Conservation (phyloP, 2,113 vertebrate species). For the Myrmophylax atrothorax region DNA sequence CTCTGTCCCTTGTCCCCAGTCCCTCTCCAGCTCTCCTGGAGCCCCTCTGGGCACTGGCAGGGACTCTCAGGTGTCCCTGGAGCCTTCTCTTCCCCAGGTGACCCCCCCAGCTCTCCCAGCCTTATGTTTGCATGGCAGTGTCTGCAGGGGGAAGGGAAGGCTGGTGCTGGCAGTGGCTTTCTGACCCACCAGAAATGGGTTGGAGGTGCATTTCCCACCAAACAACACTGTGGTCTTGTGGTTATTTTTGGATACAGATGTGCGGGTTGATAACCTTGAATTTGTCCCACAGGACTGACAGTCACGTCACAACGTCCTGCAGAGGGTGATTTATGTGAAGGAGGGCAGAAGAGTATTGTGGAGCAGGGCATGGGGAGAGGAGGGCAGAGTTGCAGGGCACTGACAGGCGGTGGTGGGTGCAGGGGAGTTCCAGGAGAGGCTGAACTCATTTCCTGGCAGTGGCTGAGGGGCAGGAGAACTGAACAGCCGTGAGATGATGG, state of each 20-base stretch:
- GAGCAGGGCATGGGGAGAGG: not conserved
- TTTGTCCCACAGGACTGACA: not conserved
- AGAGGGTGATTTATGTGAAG: not conserved
- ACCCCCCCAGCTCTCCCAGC: not conserved
- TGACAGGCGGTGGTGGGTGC: not conserved
- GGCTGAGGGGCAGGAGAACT: not conserved
- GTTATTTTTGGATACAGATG: not conserved
- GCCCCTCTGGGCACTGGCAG: not conserved
- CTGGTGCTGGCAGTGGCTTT: not conserved
- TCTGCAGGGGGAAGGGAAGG: not conserved
- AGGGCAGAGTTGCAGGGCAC: fast-evolving
- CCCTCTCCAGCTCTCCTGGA: not conserved
- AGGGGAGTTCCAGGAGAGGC: not conserved
- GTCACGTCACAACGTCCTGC: not conserved
- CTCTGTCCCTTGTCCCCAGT: not conserved
- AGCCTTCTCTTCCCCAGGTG: not conserved
- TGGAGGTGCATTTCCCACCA: not conserved
- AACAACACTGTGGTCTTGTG: not conserved
- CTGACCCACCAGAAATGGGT: not conserved
- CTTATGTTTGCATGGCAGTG: not conserved
- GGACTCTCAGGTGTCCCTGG: not conserved
- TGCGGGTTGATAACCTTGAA: not conserved
- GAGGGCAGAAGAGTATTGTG: no score
- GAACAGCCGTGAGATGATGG: not conserved
- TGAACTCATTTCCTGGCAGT: not conserved